phyloP scores from a whole-genome alignment of 2,888 invertebrate species.

The Blastobasis adustella region DNA sequence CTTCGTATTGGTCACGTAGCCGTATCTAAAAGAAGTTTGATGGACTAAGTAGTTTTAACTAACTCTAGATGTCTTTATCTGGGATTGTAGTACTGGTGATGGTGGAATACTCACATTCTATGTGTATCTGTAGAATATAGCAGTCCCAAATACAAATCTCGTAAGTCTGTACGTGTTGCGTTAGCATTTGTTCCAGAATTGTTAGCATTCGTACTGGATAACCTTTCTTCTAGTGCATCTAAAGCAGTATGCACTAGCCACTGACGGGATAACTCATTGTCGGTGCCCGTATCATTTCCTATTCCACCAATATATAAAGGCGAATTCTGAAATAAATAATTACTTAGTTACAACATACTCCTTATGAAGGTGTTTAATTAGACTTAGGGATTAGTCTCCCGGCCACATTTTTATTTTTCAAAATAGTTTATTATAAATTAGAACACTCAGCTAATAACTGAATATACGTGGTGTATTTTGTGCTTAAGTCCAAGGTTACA shows the following conservation, averaged over 20 bases:
- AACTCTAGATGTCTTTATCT: background rate
- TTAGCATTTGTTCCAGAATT: constrained; percentile 74
- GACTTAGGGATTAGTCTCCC: background rate
- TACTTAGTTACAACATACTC: background rate
- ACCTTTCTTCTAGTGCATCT: constrained; percentile 92
- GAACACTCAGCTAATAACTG: no score
- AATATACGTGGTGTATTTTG: no score
- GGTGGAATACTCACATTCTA: constrained; percentile 83
- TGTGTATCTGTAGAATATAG: constrained; percentile 96
- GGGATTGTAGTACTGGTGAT: background rate
- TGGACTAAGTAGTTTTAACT: background rate
- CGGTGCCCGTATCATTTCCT: constrained; percentile 77
- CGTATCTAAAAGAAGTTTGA: constrained; percentile 79
- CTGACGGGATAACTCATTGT: constrained; percentile 91
- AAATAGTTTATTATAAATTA: no score
- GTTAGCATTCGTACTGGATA: constrained; percentile 57
- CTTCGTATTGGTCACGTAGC: constrained; percentile 97
- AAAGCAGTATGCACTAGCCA: constrained; percentile 95
- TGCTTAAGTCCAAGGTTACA: no score
- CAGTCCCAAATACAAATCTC: constrained; percentile 93
- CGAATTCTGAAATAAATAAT: constrained; percentile 81
- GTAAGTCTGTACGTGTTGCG: constrained; percentile 79
- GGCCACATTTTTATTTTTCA: background rate
- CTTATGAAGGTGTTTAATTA: background rate
- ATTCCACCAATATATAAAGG: constrained; percentile 86